Evolutionary conservation across 2,797 vertebrate genomes (phyloP).

Genomic region (Sebastes diaconus): DNA sequence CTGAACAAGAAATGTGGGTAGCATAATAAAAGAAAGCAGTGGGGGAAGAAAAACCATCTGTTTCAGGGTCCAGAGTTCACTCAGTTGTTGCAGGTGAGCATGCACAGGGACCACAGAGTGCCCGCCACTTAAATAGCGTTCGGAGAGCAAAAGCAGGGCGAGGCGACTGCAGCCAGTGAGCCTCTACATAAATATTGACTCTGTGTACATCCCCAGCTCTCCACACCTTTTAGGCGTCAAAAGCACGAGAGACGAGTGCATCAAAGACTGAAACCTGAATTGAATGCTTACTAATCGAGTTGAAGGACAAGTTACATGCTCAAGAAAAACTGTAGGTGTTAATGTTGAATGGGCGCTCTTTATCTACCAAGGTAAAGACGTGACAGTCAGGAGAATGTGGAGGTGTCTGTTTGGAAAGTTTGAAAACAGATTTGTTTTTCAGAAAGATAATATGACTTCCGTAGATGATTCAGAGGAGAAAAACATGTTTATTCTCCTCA

Average conservation of each 20-base stretch:
- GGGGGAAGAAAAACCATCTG: constrained; percentile 47
- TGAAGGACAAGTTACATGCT: constrained; percentile 4
- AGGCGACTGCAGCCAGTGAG: constrained; percentile 30
- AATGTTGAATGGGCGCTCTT: not conserved
- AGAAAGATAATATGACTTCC: not conserved
- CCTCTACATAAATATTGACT: constrained; percentile 67
- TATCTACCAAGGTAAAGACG: constrained; percentile 13
- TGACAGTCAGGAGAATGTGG: not conserved
- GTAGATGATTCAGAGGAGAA: too few relatives aligned
- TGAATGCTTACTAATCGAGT: constrained; percentile 4
- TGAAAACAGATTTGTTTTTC: not conserved
- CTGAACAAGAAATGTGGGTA: constrained; percentile 24
- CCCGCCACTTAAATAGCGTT: constrained; percentile 51
- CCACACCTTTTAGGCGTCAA: constrained; percentile 25
- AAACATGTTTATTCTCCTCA: too few relatives aligned
- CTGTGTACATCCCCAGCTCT: constrained; percentile 25
- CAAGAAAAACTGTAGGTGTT: not conserved
- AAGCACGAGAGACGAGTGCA: not conserved
- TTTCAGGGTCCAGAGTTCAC: constrained; percentile 69
- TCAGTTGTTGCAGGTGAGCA: constrained; percentile 43
- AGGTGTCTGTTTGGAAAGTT: not conserved
- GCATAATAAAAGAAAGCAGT: constrained; percentile 38
- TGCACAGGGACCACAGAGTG: constrained; percentile 33
- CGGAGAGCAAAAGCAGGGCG: constrained; percentile 39
- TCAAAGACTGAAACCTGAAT: constrained; percentile 6